Percentiles rank a stretch among this genome's conserved stretches.
Evolutionary conservation across 2,113 vertebrate genomes (phyloP).

Genomic region (Malurus alboscapulatus): DNA sequence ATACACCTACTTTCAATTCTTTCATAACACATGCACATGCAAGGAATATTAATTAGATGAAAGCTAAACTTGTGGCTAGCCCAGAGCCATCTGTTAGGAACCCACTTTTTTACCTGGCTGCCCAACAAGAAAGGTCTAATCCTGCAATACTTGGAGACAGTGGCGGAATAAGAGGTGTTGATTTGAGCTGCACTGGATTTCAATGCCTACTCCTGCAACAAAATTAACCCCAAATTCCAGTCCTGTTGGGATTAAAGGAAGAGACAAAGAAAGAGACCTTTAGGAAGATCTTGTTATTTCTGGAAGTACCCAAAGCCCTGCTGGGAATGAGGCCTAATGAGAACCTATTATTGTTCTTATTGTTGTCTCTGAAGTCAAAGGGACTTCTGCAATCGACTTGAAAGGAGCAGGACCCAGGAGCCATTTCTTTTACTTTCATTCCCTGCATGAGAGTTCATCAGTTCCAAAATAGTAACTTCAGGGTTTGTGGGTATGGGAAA

Average conservation of each 20-base stretch:
- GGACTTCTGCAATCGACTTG: slow-evolving; percentile 50
- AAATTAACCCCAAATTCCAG: slow-evolving; percentile 57
- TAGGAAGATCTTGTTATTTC: slow-evolving; percentile 65
- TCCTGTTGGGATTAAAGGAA: slow-evolving; percentile 50
- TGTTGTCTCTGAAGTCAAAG: slow-evolving; percentile 59
- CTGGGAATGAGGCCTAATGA: slow-evolving; percentile 61
- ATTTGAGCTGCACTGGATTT: slow-evolving; percentile 8
- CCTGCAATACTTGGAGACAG: not conserved
- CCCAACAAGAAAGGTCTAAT: slow-evolving; percentile 38
- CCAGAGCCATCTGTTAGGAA: slow-evolving; percentile 28
- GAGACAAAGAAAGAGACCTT: slow-evolving; percentile 62
- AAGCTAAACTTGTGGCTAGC: not conserved
- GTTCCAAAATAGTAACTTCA: not conserved
- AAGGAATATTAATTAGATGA: slow-evolving; percentile 45
- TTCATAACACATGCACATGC: not conserved
- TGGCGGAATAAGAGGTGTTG: slow-evolving; percentile 33
- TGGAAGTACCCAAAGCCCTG: slow-evolving; percentile 60
- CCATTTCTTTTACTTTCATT: slow-evolving; percentile 55
- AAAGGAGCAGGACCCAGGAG: slow-evolving; percentile 55
- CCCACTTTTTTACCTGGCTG: slow-evolving; percentile 31
- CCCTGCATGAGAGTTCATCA: not conserved
- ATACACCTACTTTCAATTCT: not conserved
- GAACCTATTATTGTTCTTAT: slow-evolving; percentile 54
- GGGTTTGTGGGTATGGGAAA: not conserved
- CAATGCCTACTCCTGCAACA: slow-evolving; percentile 13